Evolutionary conservation across 2,888 invertebrate genomes (phyloP), one percentile per base, ranked within the genome.

Genomic region (Eumacrocentrus americanus): DNA sequence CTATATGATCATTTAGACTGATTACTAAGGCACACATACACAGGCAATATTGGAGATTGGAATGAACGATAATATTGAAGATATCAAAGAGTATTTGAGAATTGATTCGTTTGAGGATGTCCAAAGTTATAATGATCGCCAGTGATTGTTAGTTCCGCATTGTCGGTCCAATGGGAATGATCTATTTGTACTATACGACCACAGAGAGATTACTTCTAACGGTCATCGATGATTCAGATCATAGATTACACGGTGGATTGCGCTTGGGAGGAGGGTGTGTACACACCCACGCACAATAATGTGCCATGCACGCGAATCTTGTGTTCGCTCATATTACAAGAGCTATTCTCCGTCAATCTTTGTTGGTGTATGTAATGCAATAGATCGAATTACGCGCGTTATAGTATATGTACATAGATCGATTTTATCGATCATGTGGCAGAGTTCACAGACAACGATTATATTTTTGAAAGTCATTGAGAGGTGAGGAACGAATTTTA

Each of bases 151-250:
- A 34, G 34, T 37, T 11, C 11, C 37, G 14, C 16, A 16, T 42
- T 7, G 11, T 16, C 9, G 4, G 14, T 16, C 22, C 22, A 14
- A 20, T 44, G 12, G 6, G n/a, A 44, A 44, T 20, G 11, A 16
- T 20, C 22, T 3, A n/a, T 37, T 38, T 38, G 37, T 38, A 23
- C 20, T 51, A 48, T 4, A 44, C 7, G 12, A 12, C 11, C 11
- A 20, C 14, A 52, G 7, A 22, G 37, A 37, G 20, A 11, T n/a
- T 52, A 40, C 22, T 51, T 51, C 12, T 38, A 52, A 52, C 14
- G 52, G 52, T 38, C 38, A 52, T 52, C 38, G 52, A 38, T 52
- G 52, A 52, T 52, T 52, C 38, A 38, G 22, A 38, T 38, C 37
- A 18, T 1, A 51, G 52, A 52, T 52, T 52, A 52, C 52, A 52